Evolutionary conservation across 2,888 invertebrate genomes (phyloP).

Genomic region (Dryomyza anilis): DNA sequence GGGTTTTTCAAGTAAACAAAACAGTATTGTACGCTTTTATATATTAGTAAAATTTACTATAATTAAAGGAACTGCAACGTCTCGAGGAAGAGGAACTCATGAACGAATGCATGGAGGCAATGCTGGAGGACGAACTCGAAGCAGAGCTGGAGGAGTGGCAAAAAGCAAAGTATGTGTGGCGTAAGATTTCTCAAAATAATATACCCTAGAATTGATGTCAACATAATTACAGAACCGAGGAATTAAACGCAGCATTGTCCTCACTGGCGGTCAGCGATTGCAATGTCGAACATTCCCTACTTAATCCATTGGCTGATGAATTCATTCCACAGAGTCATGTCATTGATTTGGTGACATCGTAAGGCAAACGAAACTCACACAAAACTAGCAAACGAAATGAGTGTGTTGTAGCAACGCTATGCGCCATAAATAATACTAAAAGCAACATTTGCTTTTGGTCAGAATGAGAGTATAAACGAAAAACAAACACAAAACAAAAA

Average conservation of each 20-base stretch:
- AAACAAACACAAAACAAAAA: constrained; percentile 33
- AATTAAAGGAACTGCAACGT: constrained; percentile 76
- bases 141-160: constrained; percentile 61
- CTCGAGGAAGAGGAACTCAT: constrained; percentile 85
- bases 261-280: constrained; percentile 54
- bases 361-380: constrained; percentile 35
- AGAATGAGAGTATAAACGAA: constrained; percentile 25
- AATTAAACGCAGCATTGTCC: constrained; percentile 57
- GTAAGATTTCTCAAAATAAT: background rate
- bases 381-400: constrained; percentile 2
- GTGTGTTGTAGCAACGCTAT: constrained; percentile 6
- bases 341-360: constrained; percentile 53
- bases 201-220: background rate
- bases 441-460: constrained; percentile 28
- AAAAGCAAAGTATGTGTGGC: constrained; percentile 52
- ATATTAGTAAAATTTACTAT: background rate
- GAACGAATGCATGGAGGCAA: constrained; percentile 86
- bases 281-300: constrained; percentile 68
- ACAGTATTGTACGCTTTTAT: no score
- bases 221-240: constrained; percentile 46
- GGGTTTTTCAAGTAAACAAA: no score
- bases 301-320: constrained; percentile 86
- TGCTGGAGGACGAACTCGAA: constrained; percentile 75
- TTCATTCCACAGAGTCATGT: constrained; percentile 70
- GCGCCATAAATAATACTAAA: constrained; percentile 17